Evolutionary conservation across 2,888 invertebrate genomes (phyloP).

Genomic region (Actias luna): DNA sequence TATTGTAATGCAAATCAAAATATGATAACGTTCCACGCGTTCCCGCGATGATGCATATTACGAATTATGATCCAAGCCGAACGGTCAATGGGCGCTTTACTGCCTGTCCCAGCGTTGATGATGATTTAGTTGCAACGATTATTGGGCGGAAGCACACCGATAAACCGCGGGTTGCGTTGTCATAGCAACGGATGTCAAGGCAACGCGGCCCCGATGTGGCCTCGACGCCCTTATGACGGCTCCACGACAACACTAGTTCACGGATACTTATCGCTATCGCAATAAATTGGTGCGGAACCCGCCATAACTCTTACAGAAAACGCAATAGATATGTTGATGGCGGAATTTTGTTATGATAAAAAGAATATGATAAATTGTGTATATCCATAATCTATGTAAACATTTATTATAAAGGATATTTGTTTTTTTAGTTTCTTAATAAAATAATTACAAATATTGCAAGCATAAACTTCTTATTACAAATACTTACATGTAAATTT

Average conservation of each 20-base stretch:
- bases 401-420: neutral
- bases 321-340: constrained; percentile 64
- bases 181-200: constrained; percentile 52
- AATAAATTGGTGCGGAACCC: constrained; percentile 76
- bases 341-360: constrained; percentile 41
- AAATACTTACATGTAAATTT: no score
- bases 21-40: neutral
- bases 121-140: constrained; percentile 79
- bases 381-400: constrained; percentile 30
- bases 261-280: constrained; percentile 77
- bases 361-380: constrained; percentile 34
- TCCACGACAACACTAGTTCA: constrained; percentile 56
- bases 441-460: neutral
- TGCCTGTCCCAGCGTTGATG: constrained; percentile 70
- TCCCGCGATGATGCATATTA: constrained; percentile 38
- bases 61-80: constrained; percentile 48
- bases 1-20: neutral
- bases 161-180: constrained; percentile 64
- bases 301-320: constrained; percentile 65
- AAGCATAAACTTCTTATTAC: neutral
- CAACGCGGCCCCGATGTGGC: constrained; percentile 26
- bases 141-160: constrained; percentile 65
- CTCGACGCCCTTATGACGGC: constrained; percentile 50
- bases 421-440: neutral
- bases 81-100: constrained; percentile 74